Evolutionary conservation across 1,140 invertebrate genomes (phyloP).

Genomic region (Drosophila nasuta): DNA sequence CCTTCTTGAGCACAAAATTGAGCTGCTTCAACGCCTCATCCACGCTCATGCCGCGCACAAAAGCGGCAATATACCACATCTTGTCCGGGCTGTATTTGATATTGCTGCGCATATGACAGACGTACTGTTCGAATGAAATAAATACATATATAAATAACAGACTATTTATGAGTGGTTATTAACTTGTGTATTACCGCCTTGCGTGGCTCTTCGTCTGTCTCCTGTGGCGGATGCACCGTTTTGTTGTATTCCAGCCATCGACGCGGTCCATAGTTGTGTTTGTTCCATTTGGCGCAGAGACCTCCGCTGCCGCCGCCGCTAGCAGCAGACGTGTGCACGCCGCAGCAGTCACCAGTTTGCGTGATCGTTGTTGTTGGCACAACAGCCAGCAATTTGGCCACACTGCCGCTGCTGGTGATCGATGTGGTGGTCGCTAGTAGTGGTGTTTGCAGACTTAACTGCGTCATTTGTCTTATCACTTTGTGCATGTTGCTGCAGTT

Average conservation of each 20-base stretch:
- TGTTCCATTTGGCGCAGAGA: constrained; percentile 72
- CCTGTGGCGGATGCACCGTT: constrained; percentile 91
- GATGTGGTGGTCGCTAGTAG: constrained; percentile 20
- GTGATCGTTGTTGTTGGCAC: constrained; percentile 13
- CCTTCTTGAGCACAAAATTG: constrained; percentile 93
- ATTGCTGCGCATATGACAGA: constrained; percentile 92
- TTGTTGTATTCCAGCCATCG: constrained; percentile 89
- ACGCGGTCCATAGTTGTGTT: constrained; percentile 82
- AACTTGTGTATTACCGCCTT: constrained; percentile 89
- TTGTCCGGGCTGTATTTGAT: constrained; percentile 96
- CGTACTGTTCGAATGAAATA: constrained; percentile 87
- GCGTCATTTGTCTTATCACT: constrained; percentile 60
- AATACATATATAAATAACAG: no score
- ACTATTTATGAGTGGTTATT: no score
- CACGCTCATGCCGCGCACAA: constrained; percentile 95
- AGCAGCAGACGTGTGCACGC: constrained; percentile 64
- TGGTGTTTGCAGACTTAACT: constrained; percentile 54
- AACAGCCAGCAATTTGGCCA: constrained; percentile 20
- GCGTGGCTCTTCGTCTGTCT: constrained; percentile 89
- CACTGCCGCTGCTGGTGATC: not conserved
- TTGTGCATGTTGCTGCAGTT: constrained; percentile 55
- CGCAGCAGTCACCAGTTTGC: constrained; percentile 34
- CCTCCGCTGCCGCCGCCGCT: constrained; percentile 34
- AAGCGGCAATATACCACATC: constrained; percentile 95
- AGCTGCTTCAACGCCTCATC: constrained; percentile 97